These are phyloP conservation scores for Melitaea athalia DNA, from an alignment of 2,888 invertebrate species.

Conservation along the genomic window DNA sequence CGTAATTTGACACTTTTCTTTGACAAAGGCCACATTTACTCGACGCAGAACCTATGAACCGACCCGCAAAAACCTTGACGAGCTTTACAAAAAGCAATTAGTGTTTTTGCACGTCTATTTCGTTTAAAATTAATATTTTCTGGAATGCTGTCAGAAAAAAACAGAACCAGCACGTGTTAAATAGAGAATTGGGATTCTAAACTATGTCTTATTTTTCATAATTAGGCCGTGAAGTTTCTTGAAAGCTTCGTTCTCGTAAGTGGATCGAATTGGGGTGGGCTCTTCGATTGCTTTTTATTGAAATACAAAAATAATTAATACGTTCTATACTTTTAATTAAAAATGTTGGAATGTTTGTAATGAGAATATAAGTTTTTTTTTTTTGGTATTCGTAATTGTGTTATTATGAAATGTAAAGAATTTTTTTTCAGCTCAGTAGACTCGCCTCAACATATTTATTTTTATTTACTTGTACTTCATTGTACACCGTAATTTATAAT, in stretches of 20 bases:
- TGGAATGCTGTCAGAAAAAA: conserved; percentile 66
- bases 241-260: conserved; percentile 45
- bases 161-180: conserved; percentile 73
- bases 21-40: conserved; percentile 81
- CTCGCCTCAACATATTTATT: no score
- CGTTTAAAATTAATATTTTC: conserved; percentile 75
- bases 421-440: no score
- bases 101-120: conserved; percentile 64
- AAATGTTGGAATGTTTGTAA: not conserved
- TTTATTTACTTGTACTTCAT: no score
- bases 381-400: no score
- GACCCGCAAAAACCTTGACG: conserved; percentile 67
- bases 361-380: not conserved
- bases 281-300: conserved; percentile 21
- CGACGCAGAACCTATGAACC: conserved; percentile 61
- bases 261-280: conserved; percentile 63
- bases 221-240: conserved; percentile 75
- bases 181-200: conserved; percentile 64
- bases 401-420: no score
- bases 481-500: no score
- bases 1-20: conserved; percentile 81
- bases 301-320: not conserved
- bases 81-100: conserved; percentile 77
- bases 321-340: not conserved
- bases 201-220: conserved; percentile 80